Evolutionary conservation across 2,113 vertebrate species (phyloP), one percentile per base, ranked within the genome.

Genomic region (Xenopus borealis): DNA sequence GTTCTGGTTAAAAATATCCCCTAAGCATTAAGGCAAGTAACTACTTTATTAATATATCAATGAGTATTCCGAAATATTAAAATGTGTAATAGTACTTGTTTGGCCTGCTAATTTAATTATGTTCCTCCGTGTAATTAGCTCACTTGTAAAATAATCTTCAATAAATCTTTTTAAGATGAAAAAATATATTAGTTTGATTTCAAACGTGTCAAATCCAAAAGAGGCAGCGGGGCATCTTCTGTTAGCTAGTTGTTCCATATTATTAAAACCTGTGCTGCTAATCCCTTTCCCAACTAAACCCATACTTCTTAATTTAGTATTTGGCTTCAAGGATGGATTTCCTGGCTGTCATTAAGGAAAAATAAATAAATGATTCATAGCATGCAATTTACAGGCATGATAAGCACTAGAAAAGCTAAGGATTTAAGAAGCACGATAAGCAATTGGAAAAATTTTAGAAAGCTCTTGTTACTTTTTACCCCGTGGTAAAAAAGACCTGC

Each of bases 321-420:
- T 55, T 55, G 17, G 17, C 53, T 55, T 55, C 17, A 55, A n/a
- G 53, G 53, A 55, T 55, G 53, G 53, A 55, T 55, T 55, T 16
- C 53, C 17, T n/a, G 53, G 53, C 53, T 55, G 53, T 55, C 17
- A 55, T 55, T 55, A 55, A 55, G 53, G 7, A 55, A 55, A 55
- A 55, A 55, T 55, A 55, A 55, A 55, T 10, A 55, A 55, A 55
- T 55, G 53, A 55, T 55, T 55, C 53, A 55, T 55, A 16, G 53
- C 17, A n/a, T 55, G 53, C 53, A 55, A 55, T 55, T 55, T 55
- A 55, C 17, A 55, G 53, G 7, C 53, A n/a, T 55, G 53, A 55
- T 18, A 55, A 55, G 17, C 53, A 55, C 53, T 55, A n/a, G 53
- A 18, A 17, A 55, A 55, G 52, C 52, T 55, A 16, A n/a, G 52